Base-by-base conservation (phyloP, 1,140 invertebrate genomes). In the Meloidogyne exigua region DNA sequence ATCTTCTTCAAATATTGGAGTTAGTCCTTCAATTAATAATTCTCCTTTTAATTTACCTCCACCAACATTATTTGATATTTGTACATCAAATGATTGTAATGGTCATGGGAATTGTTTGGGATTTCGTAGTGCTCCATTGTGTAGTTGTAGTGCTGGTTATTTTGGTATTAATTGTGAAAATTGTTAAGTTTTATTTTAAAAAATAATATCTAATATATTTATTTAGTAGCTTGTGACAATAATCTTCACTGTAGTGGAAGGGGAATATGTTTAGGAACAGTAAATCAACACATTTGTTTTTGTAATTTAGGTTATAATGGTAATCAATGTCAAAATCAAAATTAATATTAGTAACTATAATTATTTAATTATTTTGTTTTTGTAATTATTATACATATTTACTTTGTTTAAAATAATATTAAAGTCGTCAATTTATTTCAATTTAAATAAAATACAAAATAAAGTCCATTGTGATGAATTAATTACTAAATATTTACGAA, bases 181-280 rank as follows among this genome's bases (percentile, higher is more conserved):
- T 25, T 32, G 72, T 75, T 26, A 74, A 36, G 39, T 21, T 28
- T 75, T n/a, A 13, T 25, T 7, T 4, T 21, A 2, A 21, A 4
- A 67, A 32, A 67, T 67, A 7, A 4, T 39, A 21, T 7, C 21
- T 23, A 32, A 36, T n/a, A 21, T 42, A 75, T 75, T 36, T 76
- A 18, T 21, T 76, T 62, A 76, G 75, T 72, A 28, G 42, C 72
- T 21, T 76, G 75, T 44, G 71, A 74, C 26, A 64, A 39, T 25
- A 64, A 67, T 13, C 21, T 18, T 9, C 39, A 76, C 23, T 76
- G 75, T 74, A 74, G 65, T 36, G 75, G 75, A 44, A 44, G 57
- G 7, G 75, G 75, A 69, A 76, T 44, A 25, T 76, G 75, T 64
- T 64, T 76, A 64, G 75, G 75, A 36, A 76, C 75, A 21, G 18